phyloP scores from a whole-genome alignment of 2,113 vertebrate genomes.

The human (Homo sapiens) region DNA sequence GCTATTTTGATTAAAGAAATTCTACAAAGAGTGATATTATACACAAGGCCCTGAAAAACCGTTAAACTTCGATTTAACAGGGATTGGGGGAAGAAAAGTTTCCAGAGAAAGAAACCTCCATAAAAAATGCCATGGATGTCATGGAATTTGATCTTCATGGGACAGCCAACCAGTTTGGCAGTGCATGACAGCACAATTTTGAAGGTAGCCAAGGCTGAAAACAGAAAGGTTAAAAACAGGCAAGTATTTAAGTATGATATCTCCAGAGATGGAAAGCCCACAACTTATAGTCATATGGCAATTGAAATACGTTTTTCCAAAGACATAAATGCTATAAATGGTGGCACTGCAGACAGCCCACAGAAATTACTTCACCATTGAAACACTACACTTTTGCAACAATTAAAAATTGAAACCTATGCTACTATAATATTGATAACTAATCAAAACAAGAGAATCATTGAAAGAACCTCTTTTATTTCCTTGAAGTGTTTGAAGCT shows the following conservation, averaged over 20 bases:
- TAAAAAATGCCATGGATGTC: conserved; percentile 26
- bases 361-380: background rate
- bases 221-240: background rate
- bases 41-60: conserved; percentile 2
- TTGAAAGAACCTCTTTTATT: conserved; percentile 11
- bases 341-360: background rate
- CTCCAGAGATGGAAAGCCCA: background rate
- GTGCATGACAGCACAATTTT: background rate
- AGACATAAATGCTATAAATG: conserved; percentile 1
- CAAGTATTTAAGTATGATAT: conserved; percentile 20
- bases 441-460: background rate
- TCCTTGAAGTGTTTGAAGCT: background rate
- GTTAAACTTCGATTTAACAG: conserved; percentile 34
- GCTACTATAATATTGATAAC: background rate
- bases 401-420: background rate
- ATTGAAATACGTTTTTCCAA: background rate
- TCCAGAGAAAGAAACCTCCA: conserved; percentile 46
- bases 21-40: background rate
- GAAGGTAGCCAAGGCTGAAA: background rate
- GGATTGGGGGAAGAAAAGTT: background rate
- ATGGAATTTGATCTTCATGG: background rate
- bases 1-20: background rate
- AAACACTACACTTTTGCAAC: background rate
- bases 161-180: background rate
- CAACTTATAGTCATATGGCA: background rate